These are phyloP conservation scores for Amphimallon solstitiale DNA, from an alignment of 2,888 invertebrate genomes.

Conservation along the genomic window DNA sequence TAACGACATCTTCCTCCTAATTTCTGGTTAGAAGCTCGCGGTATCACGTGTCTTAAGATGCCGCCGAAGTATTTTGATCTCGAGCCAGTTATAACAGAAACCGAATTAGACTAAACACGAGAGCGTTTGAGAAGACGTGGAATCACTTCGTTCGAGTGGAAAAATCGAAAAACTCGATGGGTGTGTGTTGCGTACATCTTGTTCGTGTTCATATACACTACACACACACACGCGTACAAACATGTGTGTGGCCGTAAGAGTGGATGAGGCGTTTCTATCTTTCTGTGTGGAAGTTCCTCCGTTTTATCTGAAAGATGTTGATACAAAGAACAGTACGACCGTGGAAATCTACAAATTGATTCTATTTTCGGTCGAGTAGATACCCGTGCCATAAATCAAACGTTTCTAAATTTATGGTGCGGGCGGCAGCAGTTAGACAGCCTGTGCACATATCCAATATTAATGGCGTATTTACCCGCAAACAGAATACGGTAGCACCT, in stretches of 20 bases:
- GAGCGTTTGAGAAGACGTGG: neutral
- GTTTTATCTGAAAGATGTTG: neutral
- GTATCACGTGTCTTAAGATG: slow-evolving; percentile 3
- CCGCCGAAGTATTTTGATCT: slow-evolving; percentile 7
- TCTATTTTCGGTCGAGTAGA: slow-evolving; percentile 27
- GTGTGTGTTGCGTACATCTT: neutral
- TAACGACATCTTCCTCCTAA: slow-evolving; percentile 7
- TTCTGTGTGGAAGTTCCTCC: neutral
- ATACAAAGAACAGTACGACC: slow-evolving; percentile 4
- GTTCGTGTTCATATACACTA: neutral
- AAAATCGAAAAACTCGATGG: slow-evolving; percentile 7
- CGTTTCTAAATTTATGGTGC: slow-evolving; percentile 31
- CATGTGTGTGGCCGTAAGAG: neutral
- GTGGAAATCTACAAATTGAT: slow-evolving; percentile 21
- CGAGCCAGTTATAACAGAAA: slow-evolving; percentile 3
- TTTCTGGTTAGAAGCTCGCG: neutral
- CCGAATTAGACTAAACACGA: slow-evolving; percentile 19
- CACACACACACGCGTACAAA: neutral
- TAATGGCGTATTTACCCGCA: slow-evolving; percentile 26
- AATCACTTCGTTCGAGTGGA: neutral
- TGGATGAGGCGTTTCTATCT: neutral
- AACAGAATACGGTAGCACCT: slow-evolving; percentile 26
- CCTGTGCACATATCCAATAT: slow-evolving; percentile 20
- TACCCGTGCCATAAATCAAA: slow-evolving; percentile 30
- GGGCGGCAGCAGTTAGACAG: neutral